phyloP scores from a whole-genome alignment of 2,113 vertebrate species.

The Vimba vimba region DNA sequence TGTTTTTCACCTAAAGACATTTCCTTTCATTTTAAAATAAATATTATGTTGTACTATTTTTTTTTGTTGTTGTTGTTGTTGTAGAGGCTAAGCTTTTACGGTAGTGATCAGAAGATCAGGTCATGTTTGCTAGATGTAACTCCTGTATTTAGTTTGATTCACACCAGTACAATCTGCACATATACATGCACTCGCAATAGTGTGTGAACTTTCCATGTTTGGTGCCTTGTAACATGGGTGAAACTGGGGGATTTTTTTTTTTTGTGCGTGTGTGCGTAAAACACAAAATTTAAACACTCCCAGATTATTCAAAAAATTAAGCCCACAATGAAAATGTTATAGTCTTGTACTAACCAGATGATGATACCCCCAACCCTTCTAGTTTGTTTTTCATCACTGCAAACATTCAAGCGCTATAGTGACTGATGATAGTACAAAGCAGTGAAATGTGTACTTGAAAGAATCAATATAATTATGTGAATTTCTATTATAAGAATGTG shows the following conservation, averaged over 20 bases:
- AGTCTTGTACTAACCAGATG: background rate
- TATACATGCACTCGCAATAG: conserved; percentile 18
- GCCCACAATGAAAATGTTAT: background rate
- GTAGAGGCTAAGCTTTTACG: conserved; percentile 40
- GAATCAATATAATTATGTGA: conserved; percentile 50
- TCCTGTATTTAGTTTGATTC: conserved; percentile 25
- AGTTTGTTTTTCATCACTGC: background rate
- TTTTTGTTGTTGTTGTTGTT: background rate
- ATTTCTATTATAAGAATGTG: conserved; percentile 43
- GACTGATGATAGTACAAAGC: conserved; percentile 34
- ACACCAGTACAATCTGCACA: conserved; percentile 28
- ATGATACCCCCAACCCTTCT: background rate
- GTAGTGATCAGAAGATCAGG: conserved; percentile 17
- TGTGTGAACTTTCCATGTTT: conserved; percentile 65
- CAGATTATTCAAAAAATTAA: background rate
- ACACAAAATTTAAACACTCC: background rate
- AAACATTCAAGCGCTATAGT: conserved; percentile 38
- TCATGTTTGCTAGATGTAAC: conserved; percentile 3
- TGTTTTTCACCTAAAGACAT: conserved; percentile 32
- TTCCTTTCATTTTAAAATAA: conserved; percentile 43
- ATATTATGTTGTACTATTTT: conserved; percentile 49
- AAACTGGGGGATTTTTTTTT: conserved; percentile 38
- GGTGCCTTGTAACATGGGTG: conserved; percentile 73
- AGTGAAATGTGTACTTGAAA: conserved; percentile 45
- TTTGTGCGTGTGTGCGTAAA: background rate